phyloP scores from a whole-genome alignment of 2,888 invertebrate species.

The Chydorus sphaericus region DNA sequence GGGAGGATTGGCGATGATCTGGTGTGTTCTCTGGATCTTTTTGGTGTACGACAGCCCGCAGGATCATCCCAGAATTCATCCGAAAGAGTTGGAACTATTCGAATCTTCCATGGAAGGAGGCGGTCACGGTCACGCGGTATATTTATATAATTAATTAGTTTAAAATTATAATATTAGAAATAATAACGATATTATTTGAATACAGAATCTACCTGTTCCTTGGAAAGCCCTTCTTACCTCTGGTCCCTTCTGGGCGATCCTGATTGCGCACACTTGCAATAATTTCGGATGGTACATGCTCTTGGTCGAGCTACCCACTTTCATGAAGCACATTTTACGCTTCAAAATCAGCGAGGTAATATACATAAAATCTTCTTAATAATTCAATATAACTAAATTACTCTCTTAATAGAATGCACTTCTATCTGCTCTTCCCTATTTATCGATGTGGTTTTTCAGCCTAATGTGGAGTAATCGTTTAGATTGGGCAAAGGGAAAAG shows the following conservation, averaged over 20 bases:
- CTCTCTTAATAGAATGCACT: conserved; percentile 44
- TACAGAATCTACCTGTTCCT: conserved; percentile 47
- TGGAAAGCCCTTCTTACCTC: conserved; percentile 56
- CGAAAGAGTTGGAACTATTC: conserved; percentile 19
- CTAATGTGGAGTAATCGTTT: conserved; percentile 48
- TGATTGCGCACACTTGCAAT: conserved; percentile 58
- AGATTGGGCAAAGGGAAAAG: conserved; percentile 41
- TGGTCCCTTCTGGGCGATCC: conserved; percentile 56
- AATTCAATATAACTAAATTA: not conserved
- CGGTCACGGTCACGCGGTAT: conserved; percentile 15
- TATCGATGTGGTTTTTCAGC: conserved; percentile 65
- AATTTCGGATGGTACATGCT: conserved; percentile 81
- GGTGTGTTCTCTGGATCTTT: conserved; percentile 26
- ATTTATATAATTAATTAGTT: not conserved
- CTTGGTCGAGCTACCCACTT: conserved; percentile 63
- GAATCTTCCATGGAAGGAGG: conserved; percentile 16
- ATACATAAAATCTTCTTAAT: not conserved
- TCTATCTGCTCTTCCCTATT: conserved; percentile 57
- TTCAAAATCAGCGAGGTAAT: conserved; percentile 42
- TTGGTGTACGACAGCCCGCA: conserved; percentile 24
- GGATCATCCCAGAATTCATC: conserved; percentile 23
- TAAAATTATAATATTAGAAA: not conserved
- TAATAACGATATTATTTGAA: conserved; percentile 16
- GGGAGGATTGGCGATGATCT: conserved; percentile 23
- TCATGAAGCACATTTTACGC: conserved; percentile 57